Evolutionary conservation across 2,797 vertebrate species (phyloP).

Genomic region (Rousettus madagascariensis): DNA sequence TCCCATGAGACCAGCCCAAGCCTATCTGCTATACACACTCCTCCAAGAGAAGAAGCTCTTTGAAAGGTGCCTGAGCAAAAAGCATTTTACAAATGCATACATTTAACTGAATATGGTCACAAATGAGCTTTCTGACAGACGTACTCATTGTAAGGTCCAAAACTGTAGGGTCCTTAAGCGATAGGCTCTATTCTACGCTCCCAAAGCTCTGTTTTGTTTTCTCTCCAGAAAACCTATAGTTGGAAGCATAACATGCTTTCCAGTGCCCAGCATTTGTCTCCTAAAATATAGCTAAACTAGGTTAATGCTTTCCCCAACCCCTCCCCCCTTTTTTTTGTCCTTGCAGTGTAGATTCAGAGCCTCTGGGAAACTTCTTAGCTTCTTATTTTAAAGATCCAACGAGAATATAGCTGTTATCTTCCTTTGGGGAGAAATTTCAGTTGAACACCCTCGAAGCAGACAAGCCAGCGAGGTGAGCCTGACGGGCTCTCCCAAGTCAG

Average conservation of each 20-base stretch:
- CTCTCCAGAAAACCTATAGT: constrained; percentile 16
- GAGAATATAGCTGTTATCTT: neutral
- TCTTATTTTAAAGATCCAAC: constrained; percentile 23
- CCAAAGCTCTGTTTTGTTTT: neutral
- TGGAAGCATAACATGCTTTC: neutral
- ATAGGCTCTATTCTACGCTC: neutral
- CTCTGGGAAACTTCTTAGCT: constrained; percentile 26
- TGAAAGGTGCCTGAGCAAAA: neutral
- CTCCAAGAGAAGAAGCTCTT: neutral
- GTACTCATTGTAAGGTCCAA: neutral
- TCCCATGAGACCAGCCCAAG: neutral
- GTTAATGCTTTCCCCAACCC: neutral
- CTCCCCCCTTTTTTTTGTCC: neutral
- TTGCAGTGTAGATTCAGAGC: constrained; percentile 34
- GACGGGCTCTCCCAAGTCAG: neutral
- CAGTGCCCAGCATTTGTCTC: constrained; percentile 18
- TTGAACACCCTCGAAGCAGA: neutral
- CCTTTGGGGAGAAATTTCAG: neutral
- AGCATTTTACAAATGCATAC: neutral
- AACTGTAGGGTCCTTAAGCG: neutral
- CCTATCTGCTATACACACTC: neutral
- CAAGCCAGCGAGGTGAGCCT: neutral
- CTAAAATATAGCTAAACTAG: constrained; percentile 62
- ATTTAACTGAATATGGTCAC: neutral
- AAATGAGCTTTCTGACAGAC: neutral